These are phyloP conservation scores for Neoniphon sammara DNA, from an alignment of 2,797 vertebrate species.

Conservation along the genomic window DNA sequence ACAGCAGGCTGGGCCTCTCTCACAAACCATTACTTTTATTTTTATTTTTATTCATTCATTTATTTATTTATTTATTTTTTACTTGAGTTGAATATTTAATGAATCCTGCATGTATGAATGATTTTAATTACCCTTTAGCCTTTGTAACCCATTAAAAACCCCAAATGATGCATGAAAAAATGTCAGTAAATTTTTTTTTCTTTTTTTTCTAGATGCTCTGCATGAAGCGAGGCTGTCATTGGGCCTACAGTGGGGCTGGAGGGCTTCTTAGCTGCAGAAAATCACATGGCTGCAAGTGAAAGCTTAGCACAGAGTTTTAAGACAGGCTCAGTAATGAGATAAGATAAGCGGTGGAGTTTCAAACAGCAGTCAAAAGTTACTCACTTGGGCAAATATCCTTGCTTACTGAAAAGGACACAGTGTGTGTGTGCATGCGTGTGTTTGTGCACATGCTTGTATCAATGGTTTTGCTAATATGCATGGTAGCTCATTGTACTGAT, in stretches of 20 bases:
- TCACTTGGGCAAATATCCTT: slow-evolving; percentile 3
- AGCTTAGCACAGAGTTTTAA: not conserved
- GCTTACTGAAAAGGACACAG: slow-evolving; percentile 18
- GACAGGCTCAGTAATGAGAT: not conserved
- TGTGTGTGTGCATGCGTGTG: not conserved
- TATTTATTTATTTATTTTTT: no score
- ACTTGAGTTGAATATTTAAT: no score
- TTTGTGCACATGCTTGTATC: not conserved
- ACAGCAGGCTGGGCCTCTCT: no score
- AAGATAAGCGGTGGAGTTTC: slow-evolving; percentile 5
- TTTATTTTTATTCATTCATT: no score
- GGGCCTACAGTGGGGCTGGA: not conserved
- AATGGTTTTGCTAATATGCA: not conserved
- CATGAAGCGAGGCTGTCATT: not conserved
- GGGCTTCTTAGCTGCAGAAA: not conserved
- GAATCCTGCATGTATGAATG: not conserved
- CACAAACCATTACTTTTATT: no score
- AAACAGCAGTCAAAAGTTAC: not conserved
- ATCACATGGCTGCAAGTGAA: not conserved
- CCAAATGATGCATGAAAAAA: no score
- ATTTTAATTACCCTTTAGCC: slow-evolving; percentile 1
- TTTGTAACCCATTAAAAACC: no score
- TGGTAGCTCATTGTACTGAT: not conserved
- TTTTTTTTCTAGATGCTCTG: no score
- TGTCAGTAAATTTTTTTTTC: no score